Conservation (phyloP, 2,797 vertebrate genomes). For the Aeoliscus strigatus region DNA sequence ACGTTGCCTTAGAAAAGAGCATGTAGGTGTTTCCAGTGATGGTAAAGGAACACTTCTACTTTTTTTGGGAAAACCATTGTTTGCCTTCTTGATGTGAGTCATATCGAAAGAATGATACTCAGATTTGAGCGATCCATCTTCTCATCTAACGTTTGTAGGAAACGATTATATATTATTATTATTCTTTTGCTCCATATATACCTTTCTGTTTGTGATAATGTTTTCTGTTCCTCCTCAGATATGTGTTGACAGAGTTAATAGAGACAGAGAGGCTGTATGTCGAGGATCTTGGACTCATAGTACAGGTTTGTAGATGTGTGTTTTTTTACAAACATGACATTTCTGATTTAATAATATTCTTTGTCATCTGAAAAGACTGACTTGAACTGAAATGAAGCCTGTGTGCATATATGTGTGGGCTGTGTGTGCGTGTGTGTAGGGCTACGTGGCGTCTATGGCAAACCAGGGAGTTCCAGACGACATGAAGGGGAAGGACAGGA, state of each 20-base stretch:
- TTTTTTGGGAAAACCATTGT: too few relatives aligned
- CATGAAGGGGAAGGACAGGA: slow-evolving; percentile 95
- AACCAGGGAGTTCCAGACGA: slow-evolving; percentile 90
- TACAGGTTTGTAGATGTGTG: too few relatives aligned
- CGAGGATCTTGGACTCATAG: slow-evolving; percentile 86
- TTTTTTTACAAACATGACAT: too few relatives aligned
- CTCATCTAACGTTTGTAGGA: too few relatives aligned
- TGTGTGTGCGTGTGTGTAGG: slow-evolving; percentile 64
- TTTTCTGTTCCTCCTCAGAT: slow-evolving; percentile 63
- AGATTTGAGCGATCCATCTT: too few relatives aligned
- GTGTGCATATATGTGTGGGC: slow-evolving; percentile 7
- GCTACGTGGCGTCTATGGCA: slow-evolving; percentile 93
- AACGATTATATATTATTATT: too few relatives aligned
- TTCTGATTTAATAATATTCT: too few relatives aligned
- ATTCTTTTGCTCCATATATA: too few relatives aligned
- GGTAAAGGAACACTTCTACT: too few relatives aligned
- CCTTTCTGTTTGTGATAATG: not conserved
- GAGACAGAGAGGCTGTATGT: slow-evolving; percentile 89
- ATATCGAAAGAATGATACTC: too few relatives aligned
- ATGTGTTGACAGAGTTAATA: slow-evolving; percentile 85
- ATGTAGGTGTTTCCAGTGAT: slow-evolving; percentile 69
- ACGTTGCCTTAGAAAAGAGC: slow-evolving; percentile 82
- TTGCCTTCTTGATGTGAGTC: too few relatives aligned
- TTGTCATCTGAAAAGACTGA: too few relatives aligned
- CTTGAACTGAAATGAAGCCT: slow-evolving; percentile 6